phyloP scores from a whole-genome alignment of 2,888 invertebrate genomes.

The Catocala fraxini region DNA sequence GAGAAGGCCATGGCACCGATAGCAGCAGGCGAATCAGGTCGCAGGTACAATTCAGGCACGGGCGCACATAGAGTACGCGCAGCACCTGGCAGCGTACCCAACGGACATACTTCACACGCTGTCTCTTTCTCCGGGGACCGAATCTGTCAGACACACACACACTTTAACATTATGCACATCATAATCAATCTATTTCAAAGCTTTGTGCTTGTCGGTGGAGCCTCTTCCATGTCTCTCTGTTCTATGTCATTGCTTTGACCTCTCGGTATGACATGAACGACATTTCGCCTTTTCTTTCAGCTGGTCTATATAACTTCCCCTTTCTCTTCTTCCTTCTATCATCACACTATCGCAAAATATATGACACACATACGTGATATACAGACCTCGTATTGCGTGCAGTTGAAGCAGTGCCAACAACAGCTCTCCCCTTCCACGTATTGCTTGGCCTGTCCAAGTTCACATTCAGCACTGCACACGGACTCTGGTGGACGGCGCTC shows the following conservation, averaged over 20 bases:
- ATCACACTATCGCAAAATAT: not conserved
- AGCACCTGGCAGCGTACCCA: constrained; percentile 93
- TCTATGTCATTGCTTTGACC: too few species aligned
- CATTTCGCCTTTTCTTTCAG: too few species aligned
- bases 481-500: constrained; percentile 94
- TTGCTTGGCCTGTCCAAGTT: constrained; percentile 95
- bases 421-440: constrained; percentile 97
- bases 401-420: constrained; percentile 95
- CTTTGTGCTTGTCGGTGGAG: not conserved
- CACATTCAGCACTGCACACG: constrained; percentile 96
- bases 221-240: too few species aligned
- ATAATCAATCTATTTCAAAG: not conserved
- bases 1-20: constrained; percentile 97
- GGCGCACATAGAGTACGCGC: constrained; percentile 91
- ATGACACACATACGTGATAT: not conserved
- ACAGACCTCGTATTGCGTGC: constrained; percentile 79
- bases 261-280: too few species aligned
- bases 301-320: not conserved
- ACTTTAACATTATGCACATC: too few species aligned
- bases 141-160: constrained; percentile 86
- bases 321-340: too few species aligned
- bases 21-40: constrained; percentile 94
- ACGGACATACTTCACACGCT: constrained; percentile 93
- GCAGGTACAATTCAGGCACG: constrained; percentile 94
- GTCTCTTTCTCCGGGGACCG: constrained; percentile 93